Conservation (phyloP, 1,140 invertebrate species). For the Kradibia gibbosae region DNA sequence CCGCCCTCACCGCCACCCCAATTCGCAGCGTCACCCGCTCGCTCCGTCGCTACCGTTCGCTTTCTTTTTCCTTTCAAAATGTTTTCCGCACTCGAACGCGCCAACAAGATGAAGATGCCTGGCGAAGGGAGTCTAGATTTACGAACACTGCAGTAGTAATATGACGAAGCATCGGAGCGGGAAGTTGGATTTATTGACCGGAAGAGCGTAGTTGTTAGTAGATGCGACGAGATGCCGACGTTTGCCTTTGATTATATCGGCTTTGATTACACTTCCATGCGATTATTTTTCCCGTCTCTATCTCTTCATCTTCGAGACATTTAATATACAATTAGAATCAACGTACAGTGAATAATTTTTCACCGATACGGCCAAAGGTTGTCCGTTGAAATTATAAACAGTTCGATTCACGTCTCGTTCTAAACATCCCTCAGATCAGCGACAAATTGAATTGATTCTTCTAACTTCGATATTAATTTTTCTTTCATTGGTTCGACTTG, state of each 20-base stretch:
- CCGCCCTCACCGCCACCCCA: too few species aligned
- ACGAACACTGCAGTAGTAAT: background rate
- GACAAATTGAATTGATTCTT: too few species aligned
- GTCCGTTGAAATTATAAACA: background rate
- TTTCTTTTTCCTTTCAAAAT: too few species aligned
- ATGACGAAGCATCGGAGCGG: background rate
- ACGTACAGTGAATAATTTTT: background rate
- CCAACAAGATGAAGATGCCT: background rate
- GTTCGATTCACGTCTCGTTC: background rate
- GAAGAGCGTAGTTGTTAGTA: slow-evolving; percentile 3
- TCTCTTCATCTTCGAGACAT: background rate
- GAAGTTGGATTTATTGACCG: slow-evolving; percentile 41
- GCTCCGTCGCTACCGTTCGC: too few species aligned
- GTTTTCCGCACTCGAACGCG: background rate
- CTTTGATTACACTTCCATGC: background rate
- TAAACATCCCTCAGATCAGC: background rate
- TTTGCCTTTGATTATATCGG: background rate
- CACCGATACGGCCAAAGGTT: background rate
- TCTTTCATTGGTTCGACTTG: too few species aligned
- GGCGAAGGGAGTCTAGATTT: background rate
- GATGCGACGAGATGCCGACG: background rate
- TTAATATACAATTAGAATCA: background rate
- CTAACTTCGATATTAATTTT: too few species aligned
- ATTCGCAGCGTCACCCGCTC: too few species aligned
- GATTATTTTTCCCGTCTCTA: background rate